phyloP scores from a whole-genome alignment of 2,113 vertebrate species.

The Cacatua alba region DNA sequence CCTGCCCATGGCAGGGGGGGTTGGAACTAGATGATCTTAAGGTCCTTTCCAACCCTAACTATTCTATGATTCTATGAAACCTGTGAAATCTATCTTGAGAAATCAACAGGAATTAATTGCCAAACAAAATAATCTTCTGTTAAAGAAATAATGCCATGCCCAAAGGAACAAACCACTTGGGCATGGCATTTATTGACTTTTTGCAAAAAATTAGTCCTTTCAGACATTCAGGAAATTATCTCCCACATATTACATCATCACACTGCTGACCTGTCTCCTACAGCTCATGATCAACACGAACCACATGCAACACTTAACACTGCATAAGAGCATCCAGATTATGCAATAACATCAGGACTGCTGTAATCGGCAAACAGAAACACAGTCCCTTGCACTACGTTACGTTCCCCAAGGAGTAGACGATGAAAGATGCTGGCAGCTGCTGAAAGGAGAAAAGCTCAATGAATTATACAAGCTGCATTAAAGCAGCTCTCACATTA shows the following conservation, averaged over 20 bases:
- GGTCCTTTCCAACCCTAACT: too few relatives aligned
- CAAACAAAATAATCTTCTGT: neutral
- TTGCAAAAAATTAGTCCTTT: neutral
- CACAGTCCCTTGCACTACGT: neutral
- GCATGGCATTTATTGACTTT: neutral
- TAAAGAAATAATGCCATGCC: neutral
- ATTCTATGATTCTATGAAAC: too few relatives aligned
- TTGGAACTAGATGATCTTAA: too few relatives aligned
- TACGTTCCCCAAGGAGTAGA: neutral
- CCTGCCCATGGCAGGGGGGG: too few relatives aligned
- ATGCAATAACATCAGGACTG: neutral
- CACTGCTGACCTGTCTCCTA: neutral
- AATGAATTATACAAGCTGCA: neutral
- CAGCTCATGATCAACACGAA: fast-evolving
- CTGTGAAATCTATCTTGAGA: neutral
- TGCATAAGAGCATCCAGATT: neutral
- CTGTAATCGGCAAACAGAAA: neutral
- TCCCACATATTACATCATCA: neutral
- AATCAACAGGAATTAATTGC: neutral
- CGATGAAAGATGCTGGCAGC: neutral
- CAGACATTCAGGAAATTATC: neutral
- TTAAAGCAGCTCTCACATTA: neutral
- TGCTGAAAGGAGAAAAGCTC: neutral
- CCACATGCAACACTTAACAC: neutral
- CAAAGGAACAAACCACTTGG: neutral